phyloP scores from a whole-genome alignment of 2,888 invertebrate genomes.

The Nomada hirtipes region DNA sequence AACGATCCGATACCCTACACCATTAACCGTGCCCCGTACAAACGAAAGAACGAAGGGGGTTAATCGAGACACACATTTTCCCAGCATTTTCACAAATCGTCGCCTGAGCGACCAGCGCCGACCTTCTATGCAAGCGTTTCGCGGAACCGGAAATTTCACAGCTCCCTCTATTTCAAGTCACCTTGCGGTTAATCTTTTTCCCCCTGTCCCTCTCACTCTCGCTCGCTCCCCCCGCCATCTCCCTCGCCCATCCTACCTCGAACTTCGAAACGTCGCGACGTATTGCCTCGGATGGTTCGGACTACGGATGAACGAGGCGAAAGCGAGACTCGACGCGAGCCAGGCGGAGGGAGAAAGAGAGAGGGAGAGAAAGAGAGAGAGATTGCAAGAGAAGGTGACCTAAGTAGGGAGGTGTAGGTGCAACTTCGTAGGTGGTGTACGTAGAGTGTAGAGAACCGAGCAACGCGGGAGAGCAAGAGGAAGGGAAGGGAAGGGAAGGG shows the following conservation, averaged over 20 bases:
- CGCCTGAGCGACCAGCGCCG: background rate
- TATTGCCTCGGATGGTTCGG: constrained; percentile 41
- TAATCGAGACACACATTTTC: background rate
- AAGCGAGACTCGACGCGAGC: constrained; percentile 38
- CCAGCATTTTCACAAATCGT: constrained; percentile 1
- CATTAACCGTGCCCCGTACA: too few species aligned
- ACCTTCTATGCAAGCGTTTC: constrained; percentile 27
- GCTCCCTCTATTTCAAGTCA: constrained; percentile 67
- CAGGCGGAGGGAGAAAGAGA: constrained; percentile 23
- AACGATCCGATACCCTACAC: too few species aligned
- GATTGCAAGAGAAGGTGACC: constrained; percentile 43
- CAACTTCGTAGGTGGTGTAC: constrained; percentile 66
- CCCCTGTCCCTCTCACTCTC: background rate
- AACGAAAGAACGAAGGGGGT: background rate
- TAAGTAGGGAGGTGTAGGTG: constrained; percentile 56
- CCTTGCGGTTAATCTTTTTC: constrained; percentile 18
- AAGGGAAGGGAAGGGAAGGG: constrained; percentile 35
- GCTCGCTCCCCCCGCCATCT: background rate
- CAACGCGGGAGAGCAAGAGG: constrained; percentile 46
- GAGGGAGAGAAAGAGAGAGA: constrained; percentile 33
- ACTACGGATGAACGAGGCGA: constrained; percentile 43
- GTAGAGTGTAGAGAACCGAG: constrained; percentile 54
- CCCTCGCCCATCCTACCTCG: constrained; percentile 24
- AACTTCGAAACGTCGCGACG: constrained; percentile 22
- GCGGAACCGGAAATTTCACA: constrained; percentile 71